Base-by-base conservation (phyloP, 2,888 invertebrate genomes). In the Tetranychus piercei region DNA sequence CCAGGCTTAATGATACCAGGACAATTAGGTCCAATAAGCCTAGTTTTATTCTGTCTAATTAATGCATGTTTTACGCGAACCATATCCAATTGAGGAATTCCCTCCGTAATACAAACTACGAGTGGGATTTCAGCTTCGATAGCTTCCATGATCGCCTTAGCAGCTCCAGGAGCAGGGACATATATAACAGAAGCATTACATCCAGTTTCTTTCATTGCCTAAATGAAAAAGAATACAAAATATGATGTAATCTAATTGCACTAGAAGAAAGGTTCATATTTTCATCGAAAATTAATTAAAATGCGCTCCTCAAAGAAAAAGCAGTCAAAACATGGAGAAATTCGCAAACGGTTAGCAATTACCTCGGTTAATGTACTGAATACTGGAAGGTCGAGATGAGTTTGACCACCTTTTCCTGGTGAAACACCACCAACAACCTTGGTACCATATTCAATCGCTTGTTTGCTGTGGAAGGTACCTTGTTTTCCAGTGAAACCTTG, bases 401-500 rank as follows among this genome's bases (percentile, higher is more conserved):
- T 87, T 78, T 87, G 87, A 44, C 94, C 94, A 74, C 90, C 94
- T 83, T 94, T 95, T 76, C 91, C 92, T 1, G 86, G 86, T 1
- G 86, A 85, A 11, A 86, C 86, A 44, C 87, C 94, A 76, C 94
- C 95, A 78, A 95, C 94, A 82, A 95, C 84, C 81, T 92, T 91
- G 8, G 97, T 95, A 78, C 97, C 96, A 88, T 99, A 99, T 80
- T 97, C 96, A 76, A 99, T 85, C 18, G 97, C 95, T 84, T 97
- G 96, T 82, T 94, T 91, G 82, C 92, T 90, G 71, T 79, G 79
- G 74, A 79, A 79, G 20, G 79, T 79, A 44, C 79, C 95, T 84
- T 95, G 95, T 84, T 95, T 97, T 78, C 99, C 99, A 78, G 99
- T 99, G 82, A 96, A 97, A 18, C 97, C 97, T 85, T 99, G 96